Percentiles rank a stretch among this genome's conserved stretches.
phyloP scores from a whole-genome alignment of 2,797 vertebrate species.

The Eidolon dupreanum region DNA sequence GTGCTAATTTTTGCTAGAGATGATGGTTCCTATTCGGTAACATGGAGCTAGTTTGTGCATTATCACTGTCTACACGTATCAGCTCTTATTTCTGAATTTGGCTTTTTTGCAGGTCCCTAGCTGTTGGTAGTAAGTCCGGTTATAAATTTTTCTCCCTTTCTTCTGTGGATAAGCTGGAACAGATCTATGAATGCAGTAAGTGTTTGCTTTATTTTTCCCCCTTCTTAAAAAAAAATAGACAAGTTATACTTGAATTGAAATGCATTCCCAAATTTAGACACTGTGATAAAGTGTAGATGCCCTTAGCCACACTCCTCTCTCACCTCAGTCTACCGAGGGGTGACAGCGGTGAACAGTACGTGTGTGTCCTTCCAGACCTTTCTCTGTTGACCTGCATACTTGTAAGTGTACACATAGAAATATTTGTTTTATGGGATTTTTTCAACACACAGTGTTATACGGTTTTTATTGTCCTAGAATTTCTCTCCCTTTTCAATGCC shows the following conservation, averaged over 20 bases:
- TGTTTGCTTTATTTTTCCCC: slow-evolving; percentile 77
- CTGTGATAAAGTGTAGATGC: neutral
- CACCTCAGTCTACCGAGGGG: neutral
- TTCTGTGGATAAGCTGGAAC: slow-evolving; percentile 99
- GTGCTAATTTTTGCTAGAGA: neutral
- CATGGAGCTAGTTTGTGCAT: neutral
- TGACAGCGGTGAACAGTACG: neutral
- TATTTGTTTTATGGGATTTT: neutral
- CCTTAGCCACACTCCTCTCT: neutral
- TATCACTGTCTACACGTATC: neutral
- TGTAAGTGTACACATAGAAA: neutral
- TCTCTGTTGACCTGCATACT: neutral
- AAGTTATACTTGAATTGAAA: slow-evolving; percentile 10
- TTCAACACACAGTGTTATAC: neutral
- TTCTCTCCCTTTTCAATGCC: neutral
- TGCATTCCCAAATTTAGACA: neutral
- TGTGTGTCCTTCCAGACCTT: neutral
- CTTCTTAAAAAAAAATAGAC: neutral
- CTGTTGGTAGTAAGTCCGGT: slow-evolving; percentile 98
- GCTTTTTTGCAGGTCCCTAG: slow-evolving; percentile 92
- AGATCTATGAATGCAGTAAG: slow-evolving; percentile 99
- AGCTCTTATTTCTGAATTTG: slow-evolving; percentile 73
- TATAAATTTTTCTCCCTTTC: slow-evolving; percentile 99
- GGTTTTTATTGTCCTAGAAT: neutral
- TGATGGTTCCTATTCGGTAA: neutral